Conservation (phyloP, 2,113 vertebrate genomes). For the Phalacrocorax aristotelis region DNA sequence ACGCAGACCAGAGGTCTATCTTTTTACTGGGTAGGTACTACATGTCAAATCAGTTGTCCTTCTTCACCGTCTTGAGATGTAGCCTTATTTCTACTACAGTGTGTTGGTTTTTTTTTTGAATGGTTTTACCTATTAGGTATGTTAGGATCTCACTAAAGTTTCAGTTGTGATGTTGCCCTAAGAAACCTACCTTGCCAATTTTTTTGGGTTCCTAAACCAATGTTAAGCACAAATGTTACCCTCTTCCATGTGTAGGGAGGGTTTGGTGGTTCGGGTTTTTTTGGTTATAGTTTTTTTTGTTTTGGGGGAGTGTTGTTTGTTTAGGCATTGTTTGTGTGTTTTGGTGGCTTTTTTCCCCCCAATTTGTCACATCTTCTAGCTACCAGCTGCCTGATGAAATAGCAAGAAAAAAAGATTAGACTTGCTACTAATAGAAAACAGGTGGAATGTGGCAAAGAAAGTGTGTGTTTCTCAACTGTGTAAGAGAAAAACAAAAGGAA, state of each 20-base stretch:
- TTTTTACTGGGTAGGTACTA: not conserved
- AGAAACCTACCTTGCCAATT: not conserved
- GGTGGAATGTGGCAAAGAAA: not conserved
- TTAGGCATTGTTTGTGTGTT: rapidly evolving
- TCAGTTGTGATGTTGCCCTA: not conserved
- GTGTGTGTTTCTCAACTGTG: not conserved
- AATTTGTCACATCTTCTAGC: not conserved
- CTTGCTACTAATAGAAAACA: not conserved
- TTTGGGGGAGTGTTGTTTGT: rapidly evolving
- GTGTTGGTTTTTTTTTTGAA: not conserved
- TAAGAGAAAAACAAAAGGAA: not conserved
- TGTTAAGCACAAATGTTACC: not conserved
- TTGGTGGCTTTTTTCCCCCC: not conserved
- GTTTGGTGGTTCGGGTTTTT: not conserved
- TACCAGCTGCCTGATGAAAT: not conserved
- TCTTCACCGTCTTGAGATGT: not conserved
- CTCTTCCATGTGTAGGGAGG: rapidly evolving
- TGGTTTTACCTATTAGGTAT: not conserved
- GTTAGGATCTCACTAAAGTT: not conserved
- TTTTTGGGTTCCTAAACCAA: not conserved
- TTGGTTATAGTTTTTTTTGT: not conserved
- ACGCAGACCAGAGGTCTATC: not conserved
- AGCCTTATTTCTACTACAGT: not conserved
- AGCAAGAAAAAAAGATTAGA: not conserved
- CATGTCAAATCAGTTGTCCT: not conserved